phyloP scores from a whole-genome alignment of 2,113 vertebrate species.

The Callospermophilus lateralis region DNA sequence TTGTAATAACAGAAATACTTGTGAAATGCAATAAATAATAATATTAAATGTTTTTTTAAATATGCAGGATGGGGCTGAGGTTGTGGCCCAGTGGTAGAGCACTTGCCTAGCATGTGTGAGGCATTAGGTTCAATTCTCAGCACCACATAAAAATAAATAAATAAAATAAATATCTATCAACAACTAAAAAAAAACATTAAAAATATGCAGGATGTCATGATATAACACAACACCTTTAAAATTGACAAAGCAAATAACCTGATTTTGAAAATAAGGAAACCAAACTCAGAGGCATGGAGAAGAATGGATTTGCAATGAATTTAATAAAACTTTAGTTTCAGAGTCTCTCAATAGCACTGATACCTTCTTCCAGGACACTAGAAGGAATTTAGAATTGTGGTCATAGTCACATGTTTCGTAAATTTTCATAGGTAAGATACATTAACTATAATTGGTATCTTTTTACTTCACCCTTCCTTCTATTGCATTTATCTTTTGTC shows the following conservation, averaged over 20 bases:
- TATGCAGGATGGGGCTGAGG: neutral
- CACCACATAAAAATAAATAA: no score
- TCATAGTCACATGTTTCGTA: neutral
- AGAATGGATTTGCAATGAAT: neutral
- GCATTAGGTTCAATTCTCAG: no score
- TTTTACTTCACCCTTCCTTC: neutral
- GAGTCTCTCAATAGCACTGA: neutral
- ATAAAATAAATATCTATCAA: no score
- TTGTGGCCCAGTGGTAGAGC: no score
- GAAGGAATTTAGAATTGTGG: neutral
- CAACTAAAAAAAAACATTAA: no score
- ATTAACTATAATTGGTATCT: neutral
- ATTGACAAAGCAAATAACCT: neutral
- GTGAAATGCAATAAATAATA: neutral
- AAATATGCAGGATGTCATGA: neutral
- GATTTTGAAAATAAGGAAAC: neutral
- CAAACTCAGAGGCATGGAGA: neutral
- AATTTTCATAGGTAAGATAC: neutral
- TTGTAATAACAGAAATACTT: neutral
- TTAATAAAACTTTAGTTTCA: neutral
- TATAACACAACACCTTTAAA: neutral
- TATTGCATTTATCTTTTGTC: neutral
- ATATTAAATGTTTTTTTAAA: neutral
- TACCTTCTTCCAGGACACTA: neutral
- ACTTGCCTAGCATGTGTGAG: no score